These are phyloP conservation scores for Noctilio leporinus DNA, from an alignment of 2,113 vertebrate genomes.

Conservation along the genomic window DNA sequence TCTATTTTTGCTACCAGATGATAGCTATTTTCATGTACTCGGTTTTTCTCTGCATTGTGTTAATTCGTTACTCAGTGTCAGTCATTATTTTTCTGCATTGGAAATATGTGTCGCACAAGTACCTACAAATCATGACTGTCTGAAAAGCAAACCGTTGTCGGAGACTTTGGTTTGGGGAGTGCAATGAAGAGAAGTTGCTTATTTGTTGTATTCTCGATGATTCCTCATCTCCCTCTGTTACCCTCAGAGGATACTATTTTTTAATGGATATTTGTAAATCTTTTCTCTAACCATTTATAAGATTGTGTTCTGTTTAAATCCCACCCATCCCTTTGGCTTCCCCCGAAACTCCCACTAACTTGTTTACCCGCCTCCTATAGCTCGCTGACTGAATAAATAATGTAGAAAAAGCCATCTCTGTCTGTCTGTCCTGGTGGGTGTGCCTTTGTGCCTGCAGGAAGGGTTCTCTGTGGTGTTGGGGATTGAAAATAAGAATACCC, in stretches of 20 bases:
- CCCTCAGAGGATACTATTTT: constrained; percentile 9
- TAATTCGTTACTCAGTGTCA: not conserved
- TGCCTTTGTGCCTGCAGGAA: not conserved
- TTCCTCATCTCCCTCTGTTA: constrained; percentile 10
- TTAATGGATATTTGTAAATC: constrained; percentile 23
- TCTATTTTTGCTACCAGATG: constrained; percentile 65
- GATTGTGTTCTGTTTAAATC: constrained; percentile 40
- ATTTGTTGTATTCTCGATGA: constrained; percentile 2
- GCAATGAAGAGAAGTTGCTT: not conserved
- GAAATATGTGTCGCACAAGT: not conserved
- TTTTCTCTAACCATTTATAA: constrained; percentile 22
- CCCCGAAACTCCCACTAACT: not conserved
- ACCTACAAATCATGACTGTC: not conserved
- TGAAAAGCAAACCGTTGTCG: constrained; percentile 48
- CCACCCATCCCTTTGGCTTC: not conserved
- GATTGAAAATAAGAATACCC: not conserved
- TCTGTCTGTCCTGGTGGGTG: not conserved
- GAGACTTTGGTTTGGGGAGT: constrained; percentile 12
- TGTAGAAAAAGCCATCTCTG: not conserved
- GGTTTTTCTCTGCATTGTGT: constrained; percentile 1
- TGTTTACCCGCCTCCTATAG: not conserved
- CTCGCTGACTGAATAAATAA: constrained; percentile 58
- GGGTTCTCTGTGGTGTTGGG: not conserved
- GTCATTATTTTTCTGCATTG: constrained; percentile 4
- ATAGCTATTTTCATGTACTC: constrained; percentile 47